Conservation (phyloP, 1,140 invertebrate species). For the Littorina saxatilis region DNA sequence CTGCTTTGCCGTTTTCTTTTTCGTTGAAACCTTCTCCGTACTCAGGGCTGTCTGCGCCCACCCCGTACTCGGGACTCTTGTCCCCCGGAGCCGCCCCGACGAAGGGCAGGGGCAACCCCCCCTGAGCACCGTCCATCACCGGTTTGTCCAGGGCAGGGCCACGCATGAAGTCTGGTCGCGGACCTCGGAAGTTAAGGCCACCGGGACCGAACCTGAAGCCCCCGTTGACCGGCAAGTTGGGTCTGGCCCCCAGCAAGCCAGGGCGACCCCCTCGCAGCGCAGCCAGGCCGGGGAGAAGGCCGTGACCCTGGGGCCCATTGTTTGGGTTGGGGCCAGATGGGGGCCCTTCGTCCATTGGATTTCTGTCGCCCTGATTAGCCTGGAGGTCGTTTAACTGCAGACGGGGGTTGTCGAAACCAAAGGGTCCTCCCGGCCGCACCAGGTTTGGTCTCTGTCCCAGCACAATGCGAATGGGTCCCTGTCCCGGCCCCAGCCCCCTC, state of each 20-base stretch:
- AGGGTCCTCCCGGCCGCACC: slow-evolving; percentile 22
- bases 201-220: slow-evolving; percentile 24
- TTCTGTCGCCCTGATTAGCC: background rate
- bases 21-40: background rate
- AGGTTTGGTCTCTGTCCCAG: slow-evolving; percentile 24
- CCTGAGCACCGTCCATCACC: background rate
- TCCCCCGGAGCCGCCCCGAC: background rate
- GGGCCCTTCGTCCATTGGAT: background rate
- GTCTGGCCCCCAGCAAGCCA: slow-evolving; percentile 27
- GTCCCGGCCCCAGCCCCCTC: slow-evolving; percentile 19
- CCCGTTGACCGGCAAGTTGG: slow-evolving; percentile 19
- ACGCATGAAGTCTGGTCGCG: slow-evolving; percentile 21
- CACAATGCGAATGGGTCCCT: slow-evolving; percentile 24
- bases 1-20: background rate
- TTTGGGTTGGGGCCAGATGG: background rate
- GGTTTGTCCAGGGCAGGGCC: slow-evolving; percentile 5
- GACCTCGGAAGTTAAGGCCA: slow-evolving; percentile 12
- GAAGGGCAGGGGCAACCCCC: background rate
- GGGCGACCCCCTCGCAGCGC: slow-evolving; percentile 26
- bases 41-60: background rate
- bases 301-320: background rate
- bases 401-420: slow-evolving; percentile 5
- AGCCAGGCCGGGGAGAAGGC: slow-evolving; percentile 11
- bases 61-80: slow-evolving; percentile 3
- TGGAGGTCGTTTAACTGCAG: background rate